Evolutionary conservation across 2,113 vertebrate species (phyloP), one percentile per base, ranked within the genome.

Genomic region (Prietella phreatophila): DNA sequence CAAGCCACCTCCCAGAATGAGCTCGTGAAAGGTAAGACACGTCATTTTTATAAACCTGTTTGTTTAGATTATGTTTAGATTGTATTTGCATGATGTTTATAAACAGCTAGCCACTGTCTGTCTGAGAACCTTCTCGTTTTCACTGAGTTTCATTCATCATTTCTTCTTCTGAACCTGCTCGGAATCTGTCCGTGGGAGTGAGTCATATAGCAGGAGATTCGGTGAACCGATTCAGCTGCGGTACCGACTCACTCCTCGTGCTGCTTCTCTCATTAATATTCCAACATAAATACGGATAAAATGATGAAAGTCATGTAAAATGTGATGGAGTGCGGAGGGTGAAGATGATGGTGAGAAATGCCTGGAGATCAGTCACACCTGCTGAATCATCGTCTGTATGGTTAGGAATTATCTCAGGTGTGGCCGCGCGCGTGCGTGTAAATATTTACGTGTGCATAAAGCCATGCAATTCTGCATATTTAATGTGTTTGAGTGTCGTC

Each of bases 21-120:
- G 42, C 88, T 87, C 69, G 71, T 89, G 0, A 89, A 92, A 91
- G 95, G 95, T 96, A 82, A 82, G 80, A 82, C 8, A 25, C 6
- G 11, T 6, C 3, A 76, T 42, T 42, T 78, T 33, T 56, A 30
- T 55, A 4, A 0, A 25, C 20, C 36, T 76, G 36, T 42, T 47
- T 22, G 25, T 42, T 75, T 39, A n/a, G 0, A 5, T 39, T 39
- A 39, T 42, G 5, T 42, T 42, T 42, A 42, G 3, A 30, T 5
- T 33, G 13, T 69, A 11, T 76, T 76, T 36, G 2, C 36, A 36
- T 36, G 36, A 36, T 36, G 36, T 36, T 36, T 73, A 39, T 73
- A 20, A 1, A 13, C 71, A 25, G 42, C 2, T 71, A 3, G 0
- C 1, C 4, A 1, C 20, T 76, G 73, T 25, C 2, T 13, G 9